Conservation (phyloP, 2,797 vertebrate genomes). For the Poeciliopsis turneri region DNA sequence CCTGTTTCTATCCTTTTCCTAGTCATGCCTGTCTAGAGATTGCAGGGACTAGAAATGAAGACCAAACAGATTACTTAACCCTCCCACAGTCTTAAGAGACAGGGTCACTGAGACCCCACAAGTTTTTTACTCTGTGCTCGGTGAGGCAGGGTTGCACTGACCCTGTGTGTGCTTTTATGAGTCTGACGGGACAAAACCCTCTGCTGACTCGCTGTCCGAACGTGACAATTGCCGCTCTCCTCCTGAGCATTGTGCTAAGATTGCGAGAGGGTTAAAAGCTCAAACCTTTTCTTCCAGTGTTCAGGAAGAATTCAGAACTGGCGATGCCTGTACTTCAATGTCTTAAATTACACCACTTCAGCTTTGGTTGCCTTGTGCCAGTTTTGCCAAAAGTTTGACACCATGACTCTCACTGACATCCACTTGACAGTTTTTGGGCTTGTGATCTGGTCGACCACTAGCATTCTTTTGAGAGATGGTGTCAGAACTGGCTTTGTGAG, state of each 20-base stretch:
- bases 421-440: background rate
- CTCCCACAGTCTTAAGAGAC: no score
- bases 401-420: background rate
- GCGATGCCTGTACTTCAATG: background rate
- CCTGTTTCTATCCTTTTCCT: background rate
- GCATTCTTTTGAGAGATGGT: conserved; percentile 24
- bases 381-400: background rate
- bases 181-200: no score
- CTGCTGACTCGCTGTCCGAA: no score
- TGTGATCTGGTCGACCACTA: conserved; percentile 20
- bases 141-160: no score
- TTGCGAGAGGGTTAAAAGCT: background rate
- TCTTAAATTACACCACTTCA: background rate
- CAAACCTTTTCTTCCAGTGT: background rate
- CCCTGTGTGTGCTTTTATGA: no score
- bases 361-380: background rate
- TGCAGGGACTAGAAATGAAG: background rate
- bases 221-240: no score
- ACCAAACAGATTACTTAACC: background rate
- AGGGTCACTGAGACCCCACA: no score
- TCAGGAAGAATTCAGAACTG: background rate
- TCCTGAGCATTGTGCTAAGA: no score
- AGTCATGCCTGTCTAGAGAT: background rate
- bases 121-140: no score
- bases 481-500: conserved; percentile 23